Conservation (phyloP, 2,888 invertebrate species). For the Drosophila infuscata region DNA sequence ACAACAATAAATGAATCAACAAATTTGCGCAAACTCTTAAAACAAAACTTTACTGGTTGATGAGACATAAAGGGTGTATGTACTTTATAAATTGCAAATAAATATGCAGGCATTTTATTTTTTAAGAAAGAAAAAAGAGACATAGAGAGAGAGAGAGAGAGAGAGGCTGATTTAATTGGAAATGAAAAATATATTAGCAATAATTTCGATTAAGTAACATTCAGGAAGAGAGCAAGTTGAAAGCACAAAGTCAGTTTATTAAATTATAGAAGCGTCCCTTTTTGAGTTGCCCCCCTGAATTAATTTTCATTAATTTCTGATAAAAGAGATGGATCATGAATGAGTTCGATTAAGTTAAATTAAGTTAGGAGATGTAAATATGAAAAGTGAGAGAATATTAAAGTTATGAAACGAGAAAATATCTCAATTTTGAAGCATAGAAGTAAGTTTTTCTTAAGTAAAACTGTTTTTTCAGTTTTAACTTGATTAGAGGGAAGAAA, state of each 20-base stretch:
- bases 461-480: not conserved
- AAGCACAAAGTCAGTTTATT: not conserved
- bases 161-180: not conserved
- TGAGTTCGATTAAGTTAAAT: not conserved
- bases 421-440: not conserved
- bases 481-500: not conserved
- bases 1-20: constrained; percentile 27
- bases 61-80: constrained; percentile 3
- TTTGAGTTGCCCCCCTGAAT: not conserved
- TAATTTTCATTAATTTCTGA: not conserved
- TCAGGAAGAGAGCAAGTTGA: not conserved
- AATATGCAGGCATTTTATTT: not conserved
- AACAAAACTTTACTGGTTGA: constrained; percentile 1
- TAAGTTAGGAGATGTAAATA: not conserved
- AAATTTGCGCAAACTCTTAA: constrained; percentile 1
- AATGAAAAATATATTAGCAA: not conserved
- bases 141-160: not conserved
- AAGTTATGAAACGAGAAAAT: not conserved
- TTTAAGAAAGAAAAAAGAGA: not conserved
- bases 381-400: not conserved
- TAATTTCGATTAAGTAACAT: not conserved
- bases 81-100: not conserved
- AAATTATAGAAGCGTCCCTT: not conserved
- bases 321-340: not conserved
- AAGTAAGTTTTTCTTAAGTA: not conserved